Evolutionary conservation across 2,113 vertebrate species (phyloP), one percentile per base, ranked within the genome.

Genomic region (Piaya cayana): DNA sequence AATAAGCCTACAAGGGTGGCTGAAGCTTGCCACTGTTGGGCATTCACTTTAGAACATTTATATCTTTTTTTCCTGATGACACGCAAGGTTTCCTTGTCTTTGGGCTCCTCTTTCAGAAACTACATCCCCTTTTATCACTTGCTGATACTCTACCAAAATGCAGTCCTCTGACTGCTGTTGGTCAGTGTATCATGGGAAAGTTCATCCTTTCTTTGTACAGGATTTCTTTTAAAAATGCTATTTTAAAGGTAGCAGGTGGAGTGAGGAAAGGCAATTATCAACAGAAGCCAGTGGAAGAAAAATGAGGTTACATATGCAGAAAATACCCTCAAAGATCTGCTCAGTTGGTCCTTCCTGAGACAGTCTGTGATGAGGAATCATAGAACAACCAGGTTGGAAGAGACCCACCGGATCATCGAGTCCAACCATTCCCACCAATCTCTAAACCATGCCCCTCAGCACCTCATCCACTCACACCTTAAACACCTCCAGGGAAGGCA

Each of bases 1-100:
- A 47, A 67, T 0, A 4, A 60, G 25, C 36, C 19, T 52, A 9
- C 21, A 3, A 6, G 17, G 0, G 23, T 22, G n/a, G 20, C 53
- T 49, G 49, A 26, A 42, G 32, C n/a, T 55, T 50, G 47, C 42
- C 9, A 3, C 42, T 20, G 42, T 5, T 47, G 30, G 53, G 12
- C 8, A 4, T 30, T 63, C 37, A 21, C 30, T 36, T 67, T 27
- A 17, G 45, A 76, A 59, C 5, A 1, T 37, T 68, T n/a, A 11
- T 14, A 4, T 30, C 15, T 55, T 60, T 58, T 56, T 56, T 58
- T 56, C 53, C 18, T 14, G 85, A 4, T 39, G 53, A 81, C 5
- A 4, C 12, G 23, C 36, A n/a, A 52, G 39, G 16, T 47, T 18
- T 36, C 8, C 42, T 20, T 25, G 34, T 20, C 69, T 75, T 55